Evolutionary conservation across 1,140 invertebrate species (phyloP).

Genomic region (Drosophila rhopaloa): DNA sequence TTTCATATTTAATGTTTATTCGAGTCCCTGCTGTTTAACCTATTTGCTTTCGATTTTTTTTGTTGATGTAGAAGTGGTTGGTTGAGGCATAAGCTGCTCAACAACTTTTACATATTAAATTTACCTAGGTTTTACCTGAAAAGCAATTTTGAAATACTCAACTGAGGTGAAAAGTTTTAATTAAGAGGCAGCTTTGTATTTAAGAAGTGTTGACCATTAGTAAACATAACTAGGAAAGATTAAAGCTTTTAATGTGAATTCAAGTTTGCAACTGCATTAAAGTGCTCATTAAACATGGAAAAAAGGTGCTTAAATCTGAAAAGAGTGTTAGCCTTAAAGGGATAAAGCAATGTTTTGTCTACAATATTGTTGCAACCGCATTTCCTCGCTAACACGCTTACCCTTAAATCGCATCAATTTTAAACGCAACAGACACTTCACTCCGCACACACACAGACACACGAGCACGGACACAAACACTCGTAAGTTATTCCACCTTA

Average conservation of each 20-base stretch:
- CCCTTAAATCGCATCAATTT: constrained; percentile 71
- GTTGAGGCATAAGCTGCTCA: too few relatives aligned
- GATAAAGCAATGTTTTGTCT: constrained; percentile 16
- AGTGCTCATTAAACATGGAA: neutral
- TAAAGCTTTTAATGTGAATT: neutral
- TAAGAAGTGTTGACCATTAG: too few relatives aligned
- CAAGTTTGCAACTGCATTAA: neutral
- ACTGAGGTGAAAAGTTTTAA: too few relatives aligned
- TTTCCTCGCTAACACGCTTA: constrained; percentile 42
- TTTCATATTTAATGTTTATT: constrained; percentile 39
- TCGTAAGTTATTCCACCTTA: constrained; percentile 78
- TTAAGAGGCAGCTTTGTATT: too few relatives aligned
- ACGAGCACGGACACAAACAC: constrained; percentile 18
- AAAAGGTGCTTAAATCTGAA: neutral
- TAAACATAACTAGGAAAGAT: too few relatives aligned
- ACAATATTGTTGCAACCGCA: constrained; percentile 19
- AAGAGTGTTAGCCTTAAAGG: constrained; percentile 27
- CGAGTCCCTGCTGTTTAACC: constrained; percentile 1
- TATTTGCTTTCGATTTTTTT: constrained; percentile 17
- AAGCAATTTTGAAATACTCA: neutral
- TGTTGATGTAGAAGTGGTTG: neutral
- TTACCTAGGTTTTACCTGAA: too few relatives aligned
- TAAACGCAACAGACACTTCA: constrained; percentile 65
- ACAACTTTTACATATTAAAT: too few relatives aligned
- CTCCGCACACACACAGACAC: constrained; percentile 33